Evolutionary conservation across 2,113 vertebrate genomes (phyloP).

Genomic region (Cyprinodon brontotheroides): DNA sequence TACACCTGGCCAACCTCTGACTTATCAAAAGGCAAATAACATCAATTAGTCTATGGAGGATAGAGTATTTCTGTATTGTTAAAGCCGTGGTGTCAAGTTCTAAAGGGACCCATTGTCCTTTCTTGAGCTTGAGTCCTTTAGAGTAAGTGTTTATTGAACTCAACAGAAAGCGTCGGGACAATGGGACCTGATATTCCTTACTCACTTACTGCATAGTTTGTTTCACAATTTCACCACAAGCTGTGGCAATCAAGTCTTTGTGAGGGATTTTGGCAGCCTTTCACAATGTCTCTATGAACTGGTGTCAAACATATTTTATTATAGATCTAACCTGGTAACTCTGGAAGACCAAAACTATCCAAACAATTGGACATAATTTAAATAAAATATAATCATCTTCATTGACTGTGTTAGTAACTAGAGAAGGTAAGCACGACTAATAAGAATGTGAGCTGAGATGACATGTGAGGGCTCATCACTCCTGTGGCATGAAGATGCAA

Average conservation of each 20-base stretch:
- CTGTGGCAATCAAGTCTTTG: slow-evolving; percentile 59
- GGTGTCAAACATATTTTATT: slow-evolving; percentile 51
- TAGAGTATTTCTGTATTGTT: slow-evolving; percentile 78
- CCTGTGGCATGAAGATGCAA: slow-evolving; percentile 15
- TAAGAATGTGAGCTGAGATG: slow-evolving; percentile 65
- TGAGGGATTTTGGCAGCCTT: slow-evolving; percentile 69
- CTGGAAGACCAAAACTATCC: slow-evolving; percentile 59
- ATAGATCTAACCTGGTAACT: slow-evolving; percentile 64
- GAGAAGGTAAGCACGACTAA: slow-evolving; percentile 50
- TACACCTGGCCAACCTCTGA: slow-evolving; percentile 64
- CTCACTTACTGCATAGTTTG: slow-evolving; percentile 76
- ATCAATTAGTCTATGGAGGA: slow-evolving; percentile 81
- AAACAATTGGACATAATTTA: slow-evolving; percentile 63
- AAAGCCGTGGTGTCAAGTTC: slow-evolving; percentile 76
- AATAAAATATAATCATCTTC: slow-evolving; percentile 48
- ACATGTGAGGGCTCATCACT: slow-evolving; percentile 61
- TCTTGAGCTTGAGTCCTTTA: slow-evolving; percentile 71
- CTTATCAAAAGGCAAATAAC: slow-evolving; percentile 77
- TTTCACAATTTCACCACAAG: slow-evolving; percentile 75
- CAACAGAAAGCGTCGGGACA: slow-evolving; percentile 72
- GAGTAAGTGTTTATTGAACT: slow-evolving; percentile 81
- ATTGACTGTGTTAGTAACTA: slow-evolving; percentile 45
- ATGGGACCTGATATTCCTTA: slow-evolving; percentile 78
- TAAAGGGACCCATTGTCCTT: slow-evolving; percentile 74
- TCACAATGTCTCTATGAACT: slow-evolving; percentile 71